phyloP scores from a whole-genome alignment of 2,113 vertebrate species.

The Melospiza melodia region DNA sequence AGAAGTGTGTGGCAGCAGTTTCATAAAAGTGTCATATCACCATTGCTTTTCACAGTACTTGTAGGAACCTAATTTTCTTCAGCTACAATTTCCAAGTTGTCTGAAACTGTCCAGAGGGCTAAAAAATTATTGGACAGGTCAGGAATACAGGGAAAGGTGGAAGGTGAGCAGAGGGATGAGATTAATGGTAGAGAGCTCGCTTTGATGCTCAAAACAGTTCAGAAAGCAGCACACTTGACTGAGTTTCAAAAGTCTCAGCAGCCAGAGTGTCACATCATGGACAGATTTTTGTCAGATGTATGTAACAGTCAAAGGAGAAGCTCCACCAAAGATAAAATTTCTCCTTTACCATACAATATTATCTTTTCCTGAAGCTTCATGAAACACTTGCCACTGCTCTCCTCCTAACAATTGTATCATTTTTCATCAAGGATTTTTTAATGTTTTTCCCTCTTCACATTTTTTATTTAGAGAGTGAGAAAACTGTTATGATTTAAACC shows the following conservation, averaged over 20 bases:
- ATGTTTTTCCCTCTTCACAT: neutral
- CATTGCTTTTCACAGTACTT: neutral
- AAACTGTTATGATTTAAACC: neutral
- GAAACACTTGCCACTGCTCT: neutral
- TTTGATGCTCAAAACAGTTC: neutral
- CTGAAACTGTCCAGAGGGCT: constrained; percentile 1
- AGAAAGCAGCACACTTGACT: neutral
- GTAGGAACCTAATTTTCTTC: constrained; percentile 35
- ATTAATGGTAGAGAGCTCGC: neutral
- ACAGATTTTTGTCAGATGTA: neutral
- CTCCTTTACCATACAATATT: neutral
- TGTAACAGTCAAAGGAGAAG: neutral
- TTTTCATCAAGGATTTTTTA: neutral
- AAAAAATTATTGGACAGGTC: constrained; percentile 20
- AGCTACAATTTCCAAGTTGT: neutral
- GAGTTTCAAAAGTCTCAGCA: neutral
- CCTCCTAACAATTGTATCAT: neutral
- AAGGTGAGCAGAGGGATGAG: neutral
- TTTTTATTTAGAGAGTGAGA: neutral
- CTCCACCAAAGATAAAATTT: neutral
- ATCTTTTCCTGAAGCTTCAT: neutral
- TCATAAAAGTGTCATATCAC: constrained; percentile 29
- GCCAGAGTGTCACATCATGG: neutral
- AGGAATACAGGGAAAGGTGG: neutral
- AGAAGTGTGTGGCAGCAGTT: neutral